phyloP scores from a whole-genome alignment of 2,888 invertebrate genomes.

The Dichetophora obliterata region DNA sequence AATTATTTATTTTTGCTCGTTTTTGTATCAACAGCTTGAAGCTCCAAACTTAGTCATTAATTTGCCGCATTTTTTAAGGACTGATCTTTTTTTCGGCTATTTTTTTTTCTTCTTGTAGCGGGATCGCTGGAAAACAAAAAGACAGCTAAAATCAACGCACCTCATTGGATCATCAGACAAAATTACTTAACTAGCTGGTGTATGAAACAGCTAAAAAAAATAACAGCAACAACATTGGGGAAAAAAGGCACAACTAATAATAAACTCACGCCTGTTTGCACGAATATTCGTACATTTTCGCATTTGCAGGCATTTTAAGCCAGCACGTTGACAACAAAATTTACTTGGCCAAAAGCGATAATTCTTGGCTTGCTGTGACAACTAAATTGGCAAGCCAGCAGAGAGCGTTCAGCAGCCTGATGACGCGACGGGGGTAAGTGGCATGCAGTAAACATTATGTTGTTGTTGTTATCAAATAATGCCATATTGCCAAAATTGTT shows the following conservation, averaged over 20 bases:
- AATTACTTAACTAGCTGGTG: constrained; percentile 51
- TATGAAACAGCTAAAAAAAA: not conserved
- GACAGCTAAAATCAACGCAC: constrained; percentile 41
- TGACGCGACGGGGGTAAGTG: not conserved
- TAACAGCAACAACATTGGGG: not conserved
- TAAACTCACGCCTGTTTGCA: constrained; percentile 52
- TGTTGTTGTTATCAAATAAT: constrained; percentile 36
- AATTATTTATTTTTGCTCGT: not conserved
- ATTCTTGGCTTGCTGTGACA: constrained; percentile 67
- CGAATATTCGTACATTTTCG: constrained; percentile 22
- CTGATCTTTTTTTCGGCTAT: not conserved
- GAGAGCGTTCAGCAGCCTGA: not conserved
- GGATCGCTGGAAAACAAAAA: constrained; percentile 1
- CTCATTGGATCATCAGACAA: constrained; percentile 48
- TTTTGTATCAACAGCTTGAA: constrained; percentile 1
- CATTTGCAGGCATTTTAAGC: constrained; percentile 22
- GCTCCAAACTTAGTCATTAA: constrained; percentile 22
- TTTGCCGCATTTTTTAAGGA: constrained; percentile 20
- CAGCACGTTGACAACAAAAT: constrained; percentile 66
- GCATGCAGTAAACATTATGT: not conserved
- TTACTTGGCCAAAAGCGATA: constrained; percentile 67
- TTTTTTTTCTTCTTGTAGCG: constrained; percentile 3
- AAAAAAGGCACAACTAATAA: constrained; percentile 46
- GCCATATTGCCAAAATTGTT: constrained; percentile 42
- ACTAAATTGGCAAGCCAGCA: constrained; percentile 62